These are phyloP conservation scores for Drosophila pseudoobscura DNA, from an alignment of 1,140 invertebrate species.

Conservation along the genomic window DNA sequence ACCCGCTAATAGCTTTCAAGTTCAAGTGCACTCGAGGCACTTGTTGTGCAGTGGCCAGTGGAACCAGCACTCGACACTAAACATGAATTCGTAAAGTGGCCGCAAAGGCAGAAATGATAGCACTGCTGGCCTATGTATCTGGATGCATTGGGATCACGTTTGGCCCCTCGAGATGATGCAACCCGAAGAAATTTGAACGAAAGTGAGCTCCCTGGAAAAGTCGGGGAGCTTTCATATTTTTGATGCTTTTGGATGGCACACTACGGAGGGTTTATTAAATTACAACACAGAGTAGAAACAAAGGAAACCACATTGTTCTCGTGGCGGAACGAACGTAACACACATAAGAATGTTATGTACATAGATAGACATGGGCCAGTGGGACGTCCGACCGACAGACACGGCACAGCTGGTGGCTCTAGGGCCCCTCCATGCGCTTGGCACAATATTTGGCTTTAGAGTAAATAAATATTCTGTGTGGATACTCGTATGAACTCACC, in stretches of 20 bases:
- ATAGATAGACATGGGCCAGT: conserved; percentile 19
- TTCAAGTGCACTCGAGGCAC: conserved; percentile 67
- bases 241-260: conserved; percentile 14
- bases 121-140: conserved; percentile 3
- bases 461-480: too few species aligned
- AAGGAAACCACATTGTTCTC: conserved; percentile 19
- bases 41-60: conserved; percentile 8
- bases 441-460: too few species aligned
- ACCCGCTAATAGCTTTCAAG: conserved; percentile 62
- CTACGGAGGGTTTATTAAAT: conserved; percentile 28
- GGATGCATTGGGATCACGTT: too few species aligned
- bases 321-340: background rate
- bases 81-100: conserved; percentile 1
- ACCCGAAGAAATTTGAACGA: background rate
- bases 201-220: background rate
- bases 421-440: too few species aligned
- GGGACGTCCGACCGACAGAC: too few species aligned
- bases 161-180: background rate
- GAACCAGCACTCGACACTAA: conserved; percentile 2
- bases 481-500: conserved; percentile 17
- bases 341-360: too few species aligned
- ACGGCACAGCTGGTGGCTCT: conserved; percentile 13
- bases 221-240: conserved; percentile 27
- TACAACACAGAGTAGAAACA: conserved; percentile 17
- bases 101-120: conserved; percentile 9